phyloP scores from a whole-genome alignment of 2,113 vertebrate species.

The Panthera tigris region DNA sequence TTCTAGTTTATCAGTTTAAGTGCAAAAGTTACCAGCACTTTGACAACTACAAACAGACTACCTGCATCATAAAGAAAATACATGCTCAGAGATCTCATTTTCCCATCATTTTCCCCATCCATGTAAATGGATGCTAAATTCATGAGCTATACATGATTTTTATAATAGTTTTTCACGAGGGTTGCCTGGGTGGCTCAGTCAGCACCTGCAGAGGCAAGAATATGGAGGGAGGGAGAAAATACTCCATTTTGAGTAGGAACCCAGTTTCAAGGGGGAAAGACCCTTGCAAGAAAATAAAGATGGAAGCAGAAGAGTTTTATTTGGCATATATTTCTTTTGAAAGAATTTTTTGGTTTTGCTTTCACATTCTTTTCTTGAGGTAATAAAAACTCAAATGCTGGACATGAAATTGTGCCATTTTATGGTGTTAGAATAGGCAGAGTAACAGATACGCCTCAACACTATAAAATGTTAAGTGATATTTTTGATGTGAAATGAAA shows the following conservation, averaged over 20 bases:
- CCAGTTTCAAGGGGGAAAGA: neutral
- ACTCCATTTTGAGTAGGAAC: neutral
- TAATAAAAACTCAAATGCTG: neutral
- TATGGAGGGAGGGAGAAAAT: neutral
- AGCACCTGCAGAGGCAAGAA: neutral
- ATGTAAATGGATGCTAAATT: neutral
- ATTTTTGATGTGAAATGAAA: neutral
- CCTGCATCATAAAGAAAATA: neutral
- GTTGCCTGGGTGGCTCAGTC: too few species aligned
- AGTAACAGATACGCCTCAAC: neutral
- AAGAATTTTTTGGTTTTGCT: neutral
- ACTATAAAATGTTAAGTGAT: neutral
- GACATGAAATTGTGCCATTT: neutral
- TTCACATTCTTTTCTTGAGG: neutral
- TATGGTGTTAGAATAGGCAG: neutral
- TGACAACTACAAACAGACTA: neutral
- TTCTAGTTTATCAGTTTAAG: neutral
- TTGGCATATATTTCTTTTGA: neutral
- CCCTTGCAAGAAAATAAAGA: neutral
- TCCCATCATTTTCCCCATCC: neutral
- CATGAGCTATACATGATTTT: neutral
- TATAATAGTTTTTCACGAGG: neutral
- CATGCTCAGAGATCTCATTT: neutral
- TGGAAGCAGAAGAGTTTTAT: neutral
- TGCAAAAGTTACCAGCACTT: neutral